These are phyloP conservation scores for Sturnus vulgaris DNA, from an alignment of 2,113 vertebrate genomes.

Conservation along the genomic window DNA sequence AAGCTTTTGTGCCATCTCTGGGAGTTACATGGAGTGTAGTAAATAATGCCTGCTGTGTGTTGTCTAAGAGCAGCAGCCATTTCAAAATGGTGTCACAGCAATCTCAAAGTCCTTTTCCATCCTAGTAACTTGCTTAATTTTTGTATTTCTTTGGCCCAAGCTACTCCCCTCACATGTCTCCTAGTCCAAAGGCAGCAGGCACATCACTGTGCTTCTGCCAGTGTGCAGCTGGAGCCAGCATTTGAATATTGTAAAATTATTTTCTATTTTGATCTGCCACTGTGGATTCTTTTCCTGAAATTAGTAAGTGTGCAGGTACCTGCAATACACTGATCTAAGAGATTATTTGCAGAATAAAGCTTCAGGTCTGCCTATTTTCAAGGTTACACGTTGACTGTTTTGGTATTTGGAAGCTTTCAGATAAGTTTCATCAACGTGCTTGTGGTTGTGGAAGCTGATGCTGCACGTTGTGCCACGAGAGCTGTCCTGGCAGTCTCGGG, in stretches of 20 bases:
- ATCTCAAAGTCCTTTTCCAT: not conserved
- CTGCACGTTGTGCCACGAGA: rapidly evolving
- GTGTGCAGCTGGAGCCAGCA: not conserved
- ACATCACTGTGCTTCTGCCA: not conserved
- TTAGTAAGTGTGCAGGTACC: not conserved
- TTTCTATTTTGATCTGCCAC: not conserved
- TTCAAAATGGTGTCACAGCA: not conserved
- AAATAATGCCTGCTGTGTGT: not conserved
- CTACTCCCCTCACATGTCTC: not conserved
- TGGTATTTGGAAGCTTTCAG: not conserved
- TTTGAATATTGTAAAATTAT: rapidly evolving
- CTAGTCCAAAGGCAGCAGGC: not conserved
- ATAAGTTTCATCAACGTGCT: not conserved
- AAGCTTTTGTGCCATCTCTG: not conserved
- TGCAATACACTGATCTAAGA: not conserved
- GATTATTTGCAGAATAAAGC: not conserved
- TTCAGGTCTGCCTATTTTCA: not conserved
- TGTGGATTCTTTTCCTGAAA: not conserved
- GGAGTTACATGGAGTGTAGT: not conserved
- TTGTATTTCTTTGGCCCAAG: not conserved
- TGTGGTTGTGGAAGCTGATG: not conserved
- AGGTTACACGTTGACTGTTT: not conserved
- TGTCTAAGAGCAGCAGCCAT: not conserved
- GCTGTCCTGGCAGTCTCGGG: not conserved
- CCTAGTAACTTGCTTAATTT: not conserved